These are phyloP conservation scores for Chromoteleia sp. DNA, from an alignment of 2,888 invertebrate species.

Conservation along the genomic window DNA sequence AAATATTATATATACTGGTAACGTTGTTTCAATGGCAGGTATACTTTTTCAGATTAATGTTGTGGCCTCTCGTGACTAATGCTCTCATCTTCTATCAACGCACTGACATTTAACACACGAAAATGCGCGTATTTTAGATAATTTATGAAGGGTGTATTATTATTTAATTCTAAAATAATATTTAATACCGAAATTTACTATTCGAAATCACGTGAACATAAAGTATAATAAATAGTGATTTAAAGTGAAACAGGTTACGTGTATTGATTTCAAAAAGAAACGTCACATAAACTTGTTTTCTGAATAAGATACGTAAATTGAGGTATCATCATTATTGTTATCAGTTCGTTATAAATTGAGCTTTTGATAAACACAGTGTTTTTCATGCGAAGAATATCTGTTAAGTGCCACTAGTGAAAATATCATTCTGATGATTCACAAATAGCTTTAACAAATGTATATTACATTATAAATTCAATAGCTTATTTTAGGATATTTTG, in stretches of 20 bases:
- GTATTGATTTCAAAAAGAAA: too few species aligned
- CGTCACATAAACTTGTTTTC: too few species aligned
- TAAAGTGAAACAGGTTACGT: too few species aligned
- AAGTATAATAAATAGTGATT: too few species aligned
- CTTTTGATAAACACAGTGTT: neutral
- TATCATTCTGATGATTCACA: slow-evolving; percentile 33
- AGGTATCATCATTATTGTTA: too few species aligned
- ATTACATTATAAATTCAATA: slow-evolving; percentile 65
- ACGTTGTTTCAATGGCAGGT: slow-evolving; percentile 66
- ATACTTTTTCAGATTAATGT: slow-evolving; percentile 79
- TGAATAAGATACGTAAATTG: too few species aligned
- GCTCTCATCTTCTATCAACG: slow-evolving; percentile 64
- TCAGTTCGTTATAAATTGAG: too few species aligned
- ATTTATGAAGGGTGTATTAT: slow-evolving; percentile 18
- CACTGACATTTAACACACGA: slow-evolving; percentile 44
- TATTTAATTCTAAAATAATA: neutral
- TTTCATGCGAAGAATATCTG: neutral
- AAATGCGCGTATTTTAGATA: slow-evolving; percentile 41
- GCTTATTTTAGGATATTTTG: slow-evolving; percentile 67
- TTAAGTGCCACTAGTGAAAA: slow-evolving; percentile 18
- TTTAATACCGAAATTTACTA: too few species aligned
- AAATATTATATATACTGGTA: slow-evolving; percentile 14
- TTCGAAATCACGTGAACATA: too few species aligned
- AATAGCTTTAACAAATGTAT: slow-evolving; percentile 61
- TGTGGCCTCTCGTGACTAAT: slow-evolving; percentile 76